Percentiles rank a stretch among this genome's conserved stretches.
These are phyloP conservation scores for Taenaris catops DNA, from an alignment of 2,888 invertebrate species.

Conservation along the genomic window DNA sequence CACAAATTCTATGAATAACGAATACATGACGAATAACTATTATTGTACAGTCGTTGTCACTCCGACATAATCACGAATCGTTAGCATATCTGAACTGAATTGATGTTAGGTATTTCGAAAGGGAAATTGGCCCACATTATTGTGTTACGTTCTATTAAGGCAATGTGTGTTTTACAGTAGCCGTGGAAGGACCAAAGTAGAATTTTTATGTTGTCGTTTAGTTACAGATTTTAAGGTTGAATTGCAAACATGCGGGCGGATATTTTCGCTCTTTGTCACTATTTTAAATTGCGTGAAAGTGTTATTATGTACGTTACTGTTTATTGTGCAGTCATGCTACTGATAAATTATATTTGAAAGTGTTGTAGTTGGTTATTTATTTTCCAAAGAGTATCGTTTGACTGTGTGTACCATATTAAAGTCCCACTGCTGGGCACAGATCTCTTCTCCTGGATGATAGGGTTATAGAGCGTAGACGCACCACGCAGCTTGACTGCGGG, in stretches of 20 bases:
- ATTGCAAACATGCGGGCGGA: slow-evolving; percentile 17
- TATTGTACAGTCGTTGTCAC: slow-evolving; percentile 21
- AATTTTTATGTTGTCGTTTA: neutral
- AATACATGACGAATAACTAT: no score
- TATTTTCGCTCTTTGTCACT: slow-evolving; percentile 11
- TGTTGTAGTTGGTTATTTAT: no score
- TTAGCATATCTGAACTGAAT: slow-evolving; percentile 44
- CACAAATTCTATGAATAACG: no score
- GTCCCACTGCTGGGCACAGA: no score
- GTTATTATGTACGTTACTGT: neutral
- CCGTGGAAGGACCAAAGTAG: slow-evolving; percentile 11
- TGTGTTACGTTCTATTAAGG: slow-evolving; percentile 15
- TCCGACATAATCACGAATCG: slow-evolving; percentile 33
- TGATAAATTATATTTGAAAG: no score
- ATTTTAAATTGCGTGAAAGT: slow-evolving; percentile 5
- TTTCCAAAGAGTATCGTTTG: no score
- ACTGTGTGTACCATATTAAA: no score
- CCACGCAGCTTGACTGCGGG: no score
- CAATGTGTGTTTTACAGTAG: slow-evolving; percentile 13
- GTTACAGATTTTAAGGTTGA: neutral
- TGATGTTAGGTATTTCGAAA: slow-evolving; percentile 36
- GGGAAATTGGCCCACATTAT: slow-evolving; percentile 40
- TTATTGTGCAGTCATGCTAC: no score
- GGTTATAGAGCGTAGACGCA: no score
- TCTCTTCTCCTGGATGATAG: no score